phyloP scores from a whole-genome alignment of 1,140 invertebrate genomes.

The Stegodyphus mimosarum region DNA sequence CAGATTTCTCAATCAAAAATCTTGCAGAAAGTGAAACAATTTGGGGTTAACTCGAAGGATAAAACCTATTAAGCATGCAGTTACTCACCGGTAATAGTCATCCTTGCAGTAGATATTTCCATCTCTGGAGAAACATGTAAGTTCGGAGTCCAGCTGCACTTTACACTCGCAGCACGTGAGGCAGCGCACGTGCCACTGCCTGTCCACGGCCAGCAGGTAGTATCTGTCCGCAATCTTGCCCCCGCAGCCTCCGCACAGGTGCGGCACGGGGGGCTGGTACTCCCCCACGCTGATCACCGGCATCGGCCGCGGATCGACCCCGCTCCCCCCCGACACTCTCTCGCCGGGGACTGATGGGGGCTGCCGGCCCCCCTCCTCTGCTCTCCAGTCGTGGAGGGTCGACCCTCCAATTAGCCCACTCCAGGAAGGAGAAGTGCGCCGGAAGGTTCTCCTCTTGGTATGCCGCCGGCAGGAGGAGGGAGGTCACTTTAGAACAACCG shows the following conservation, averaged over 20 bases:
- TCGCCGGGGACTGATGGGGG: not conserved
- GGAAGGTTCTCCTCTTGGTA: not conserved
- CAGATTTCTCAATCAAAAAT: not conserved
- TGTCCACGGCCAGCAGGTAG: slow-evolving; percentile 87
- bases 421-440: not conserved
- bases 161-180: slow-evolving; percentile 84
- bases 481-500: not conserved
- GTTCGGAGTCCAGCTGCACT: slow-evolving; percentile 86
- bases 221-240: slow-evolving; percentile 85
- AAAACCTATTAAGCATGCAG: slow-evolving; percentile 48
- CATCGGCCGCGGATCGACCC: slow-evolving; percentile 17
- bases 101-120: slow-evolving; percentile 97
- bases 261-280: slow-evolving; percentile 46
- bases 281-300: slow-evolving; percentile 53
- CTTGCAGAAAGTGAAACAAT: not conserved
- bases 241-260: slow-evolving; percentile 83
- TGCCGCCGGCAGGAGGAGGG: too few species aligned
- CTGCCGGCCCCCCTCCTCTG: not conserved
- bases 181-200: slow-evolving; percentile 89
- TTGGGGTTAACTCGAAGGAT: not conserved
- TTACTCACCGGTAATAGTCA: slow-evolving; percentile 93
- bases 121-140: slow-evolving; percentile 92
- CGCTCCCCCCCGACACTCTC: not conserved
- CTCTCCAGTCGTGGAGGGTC: not conserved
- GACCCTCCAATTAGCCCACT: not conserved